Evolutionary conservation across 2,113 vertebrate species (phyloP).

Genomic region (Scophthalmus maximus): DNA sequence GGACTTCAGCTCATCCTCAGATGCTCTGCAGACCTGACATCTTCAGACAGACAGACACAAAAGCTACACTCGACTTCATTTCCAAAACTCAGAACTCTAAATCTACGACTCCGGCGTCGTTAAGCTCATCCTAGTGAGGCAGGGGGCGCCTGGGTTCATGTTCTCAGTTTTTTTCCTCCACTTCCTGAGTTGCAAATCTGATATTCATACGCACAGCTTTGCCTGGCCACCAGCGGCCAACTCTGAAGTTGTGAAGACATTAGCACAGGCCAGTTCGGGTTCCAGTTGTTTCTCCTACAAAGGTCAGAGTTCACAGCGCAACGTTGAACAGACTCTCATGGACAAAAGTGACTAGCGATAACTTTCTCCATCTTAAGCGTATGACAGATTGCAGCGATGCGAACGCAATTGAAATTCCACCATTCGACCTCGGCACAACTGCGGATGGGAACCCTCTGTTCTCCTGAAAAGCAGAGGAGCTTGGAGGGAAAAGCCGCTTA

Average conservation of each 20-base stretch:
- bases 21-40: constrained; percentile 23
- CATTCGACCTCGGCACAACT: constrained; percentile 17
- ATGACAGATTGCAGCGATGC: constrained; percentile 29
- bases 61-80: constrained; percentile 32
- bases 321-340: constrained; percentile 10
- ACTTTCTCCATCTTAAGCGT: constrained; percentile 25
- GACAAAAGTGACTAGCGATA: neutral
- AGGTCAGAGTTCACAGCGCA: constrained; percentile 11
- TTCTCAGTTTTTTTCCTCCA: constrained; percentile 53
- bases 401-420: constrained; percentile 38
- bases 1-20: constrained; percentile 20
- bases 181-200: constrained; percentile 59
- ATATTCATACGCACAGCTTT: constrained; percentile 54
- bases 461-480: constrained; percentile 58
- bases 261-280: constrained; percentile 55
- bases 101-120: constrained; percentile 14
- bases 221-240: constrained; percentile 37
- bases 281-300: constrained; percentile 56
- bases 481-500: constrained; percentile 58
- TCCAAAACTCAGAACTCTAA: constrained; percentile 44
- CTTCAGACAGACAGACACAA: constrained; percentile 29
- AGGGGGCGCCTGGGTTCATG: constrained; percentile 17
- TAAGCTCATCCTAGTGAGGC: constrained; percentile 41
- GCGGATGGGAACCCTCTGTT: constrained; percentile 55
- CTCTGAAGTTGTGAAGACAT: constrained; percentile 61